Percentiles rank a stretch among this genome's conserved stretches.
Conservation (phyloP, 2,797 vertebrate genomes). For the Halcyon smyrnensis region DNA sequence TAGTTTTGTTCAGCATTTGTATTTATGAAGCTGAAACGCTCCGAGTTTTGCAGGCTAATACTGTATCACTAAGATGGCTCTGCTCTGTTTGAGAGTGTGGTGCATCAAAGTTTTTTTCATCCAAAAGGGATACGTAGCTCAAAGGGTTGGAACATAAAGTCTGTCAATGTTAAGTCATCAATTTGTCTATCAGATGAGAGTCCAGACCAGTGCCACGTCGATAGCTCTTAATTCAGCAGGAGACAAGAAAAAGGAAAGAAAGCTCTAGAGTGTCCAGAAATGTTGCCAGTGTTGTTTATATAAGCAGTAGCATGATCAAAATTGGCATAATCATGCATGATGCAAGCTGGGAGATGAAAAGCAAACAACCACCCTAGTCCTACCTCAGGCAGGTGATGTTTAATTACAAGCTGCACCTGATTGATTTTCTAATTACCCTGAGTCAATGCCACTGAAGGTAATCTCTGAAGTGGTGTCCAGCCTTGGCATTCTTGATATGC, state of each 20-base stretch:
- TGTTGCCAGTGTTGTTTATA: background rate
- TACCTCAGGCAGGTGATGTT: background rate
- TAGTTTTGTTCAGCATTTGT: conserved; percentile 45
- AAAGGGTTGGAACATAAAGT: background rate
- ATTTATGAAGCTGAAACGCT: conserved; percentile 45
- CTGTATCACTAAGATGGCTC: background rate
- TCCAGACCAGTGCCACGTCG: background rate
- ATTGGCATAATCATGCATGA: background rate
- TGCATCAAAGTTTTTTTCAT: background rate
- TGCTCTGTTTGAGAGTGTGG: background rate
- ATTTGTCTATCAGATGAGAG: background rate
- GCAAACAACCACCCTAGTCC: background rate
- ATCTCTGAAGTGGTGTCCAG: background rate
- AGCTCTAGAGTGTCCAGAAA: background rate
- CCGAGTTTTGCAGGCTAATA: background rate
- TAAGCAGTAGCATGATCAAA: background rate
- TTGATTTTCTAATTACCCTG: background rate
- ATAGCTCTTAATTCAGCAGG: background rate
- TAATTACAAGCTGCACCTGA: background rate
- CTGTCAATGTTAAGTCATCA: background rate
- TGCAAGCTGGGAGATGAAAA: background rate
- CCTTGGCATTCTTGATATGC: background rate
- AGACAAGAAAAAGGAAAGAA: background rate
- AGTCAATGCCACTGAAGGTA: background rate
- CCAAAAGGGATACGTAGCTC: background rate